Evolutionary conservation across 2,888 invertebrate species (phyloP), one percentile per base, ranked within the genome.

Genomic region (Plebejus argus): DNA sequence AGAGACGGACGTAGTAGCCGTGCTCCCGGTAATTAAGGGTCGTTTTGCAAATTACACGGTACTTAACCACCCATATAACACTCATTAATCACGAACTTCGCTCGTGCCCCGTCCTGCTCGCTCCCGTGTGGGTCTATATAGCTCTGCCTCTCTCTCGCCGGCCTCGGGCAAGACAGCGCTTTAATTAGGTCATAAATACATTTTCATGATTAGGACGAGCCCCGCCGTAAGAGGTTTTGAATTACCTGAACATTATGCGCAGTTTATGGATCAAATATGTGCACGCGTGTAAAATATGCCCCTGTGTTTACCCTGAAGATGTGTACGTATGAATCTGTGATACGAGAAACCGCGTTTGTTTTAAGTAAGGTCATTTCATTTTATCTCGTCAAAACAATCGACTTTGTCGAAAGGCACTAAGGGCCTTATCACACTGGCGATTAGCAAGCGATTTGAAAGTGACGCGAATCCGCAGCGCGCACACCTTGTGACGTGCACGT

Each of bases 11-110:
- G 88, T 86, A 89, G 93, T 91, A 92, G 92, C 90, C 88, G 88
- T 91, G 91, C 90, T 92, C 91, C 87, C 90, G 93, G 92, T 94
- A 94, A 95, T 95, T 95, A 95, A 95, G 95, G 95, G 95, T 95
- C 95, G 95, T 95, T 96, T 96, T 96, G 95, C 95, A 96, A 96
- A 96, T 96, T 96, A 96, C 96, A 96, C 94, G 96, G 95, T 95
- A 96, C 96, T 96, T 96, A 96, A 95, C 94, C 94, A 95, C 95
- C 95, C 95, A 95, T 95, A 95, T 95, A 95, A 95, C 94, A 91
- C 91, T 93, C 91, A 95, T 95, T 95, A 96, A 96, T 96, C 95
- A 95, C 94, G 87, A 86, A 85, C 83, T 85, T 84, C 87, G 90
- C 87, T 85, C 84, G 84, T 83, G 79, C 78, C 82, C 82, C 80